Evolutionary conservation across 2,797 vertebrate genomes (phyloP).

Genomic region (Falco novaeseelandiae): DNA sequence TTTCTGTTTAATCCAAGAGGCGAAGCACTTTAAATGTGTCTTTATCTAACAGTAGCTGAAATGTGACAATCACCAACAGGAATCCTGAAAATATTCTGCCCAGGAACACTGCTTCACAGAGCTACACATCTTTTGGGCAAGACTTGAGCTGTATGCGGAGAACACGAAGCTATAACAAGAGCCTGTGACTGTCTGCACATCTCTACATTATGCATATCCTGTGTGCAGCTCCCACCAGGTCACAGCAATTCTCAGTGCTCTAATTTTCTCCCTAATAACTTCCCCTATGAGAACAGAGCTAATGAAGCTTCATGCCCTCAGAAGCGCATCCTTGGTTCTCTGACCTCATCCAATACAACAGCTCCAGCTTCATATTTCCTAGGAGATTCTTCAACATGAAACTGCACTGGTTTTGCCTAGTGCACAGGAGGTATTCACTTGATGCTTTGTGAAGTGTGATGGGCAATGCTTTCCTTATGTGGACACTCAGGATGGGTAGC

Average conservation of each 20-base stretch:
- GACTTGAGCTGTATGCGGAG: neutral
- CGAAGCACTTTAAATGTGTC: neutral
- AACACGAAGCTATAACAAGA: neutral
- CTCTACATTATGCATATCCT: accelerated
- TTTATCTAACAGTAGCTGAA: neutral
- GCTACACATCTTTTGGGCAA: neutral
- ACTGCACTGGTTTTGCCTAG: neutral
- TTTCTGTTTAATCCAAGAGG: neutral
- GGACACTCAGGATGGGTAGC: neutral
- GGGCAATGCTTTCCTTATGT: neutral
- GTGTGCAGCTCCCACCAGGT: neutral
- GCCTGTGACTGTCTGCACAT: neutral
- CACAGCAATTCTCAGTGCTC: neutral
- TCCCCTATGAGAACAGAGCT: neutral
- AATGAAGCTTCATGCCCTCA: neutral
- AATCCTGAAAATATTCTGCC: neutral
- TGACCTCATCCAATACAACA: neutral
- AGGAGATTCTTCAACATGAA: neutral
- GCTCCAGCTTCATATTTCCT: neutral
- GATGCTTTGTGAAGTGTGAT: neutral
- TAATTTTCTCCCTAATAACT: neutral
- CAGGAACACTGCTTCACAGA: neutral
- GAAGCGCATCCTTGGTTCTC: neutral
- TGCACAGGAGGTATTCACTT: neutral
- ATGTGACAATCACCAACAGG: neutral